Base-by-base conservation (phyloP, 2,797 vertebrate species). In the Fratercula arctica region DNA sequence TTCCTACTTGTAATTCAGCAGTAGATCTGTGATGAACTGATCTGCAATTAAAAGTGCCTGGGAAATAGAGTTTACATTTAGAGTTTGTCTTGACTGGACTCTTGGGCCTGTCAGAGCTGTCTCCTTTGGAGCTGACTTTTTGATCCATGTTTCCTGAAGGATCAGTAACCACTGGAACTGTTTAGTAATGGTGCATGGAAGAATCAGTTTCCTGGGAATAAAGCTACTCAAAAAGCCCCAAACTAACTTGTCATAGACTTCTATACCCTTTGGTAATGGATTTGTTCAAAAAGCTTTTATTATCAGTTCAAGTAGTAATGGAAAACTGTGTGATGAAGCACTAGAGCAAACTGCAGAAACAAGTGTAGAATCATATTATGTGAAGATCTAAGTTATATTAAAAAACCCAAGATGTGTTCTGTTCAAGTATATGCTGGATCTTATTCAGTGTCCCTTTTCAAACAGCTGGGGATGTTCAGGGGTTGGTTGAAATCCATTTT, bases 401-500 rank as follows among this genome's bases (percentile, higher is more conserved):
- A 86, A 83, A 29, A 56, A 7, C 3, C 8, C 13, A 50, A 35
- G 35, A 67, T 60, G 14, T 75, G 14, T 61, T 92, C 43, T 89
- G 10, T 53, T 94, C 25, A 57, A 31, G 24, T 70, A 61, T 17
- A 20, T 72, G 41, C 57, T 74, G 68, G 17, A 68, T 76, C 46
- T 79, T 89, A 73, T 45, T 88, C 51, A 59, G 20, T 54, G 68
- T 89, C 68, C 48, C 26, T 68, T 85, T 83, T 87, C n/a, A 94
- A 74, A 89, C 68, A 90, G 74, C 74, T 96, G 85, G 48, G 20
- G 45, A 89, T 87, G 64, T 89, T 92, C 72, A 77, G 48, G 48
- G 54, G 6, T 50, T 89, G 41, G 53, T 85, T 95, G 80, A 94
- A 92, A 87, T 90, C 28, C 16, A 66, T 89, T 95, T 93, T 90